A percentile compares a stretch with the other conserved stretches of the same genome.
These are phyloP conservation scores for Nothobranchius kuhntae DNA, from an alignment of 2,113 vertebrate genomes.

Conservation along the genomic window DNA sequence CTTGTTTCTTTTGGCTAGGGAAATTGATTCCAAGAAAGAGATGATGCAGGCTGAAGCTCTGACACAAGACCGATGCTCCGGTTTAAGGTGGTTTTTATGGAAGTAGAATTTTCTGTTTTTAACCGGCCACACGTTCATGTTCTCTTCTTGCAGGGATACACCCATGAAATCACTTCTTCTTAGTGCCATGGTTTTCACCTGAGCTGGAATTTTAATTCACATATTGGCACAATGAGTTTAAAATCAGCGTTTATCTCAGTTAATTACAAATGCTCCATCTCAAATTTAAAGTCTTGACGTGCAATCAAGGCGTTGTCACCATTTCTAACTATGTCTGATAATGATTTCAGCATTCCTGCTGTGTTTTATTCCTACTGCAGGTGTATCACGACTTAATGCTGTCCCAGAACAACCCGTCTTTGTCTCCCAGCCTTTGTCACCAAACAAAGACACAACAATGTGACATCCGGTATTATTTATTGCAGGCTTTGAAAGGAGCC, in stretches of 20 bases:
- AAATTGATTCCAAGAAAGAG: conserved; percentile 73
- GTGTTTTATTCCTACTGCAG: conserved; percentile 30
- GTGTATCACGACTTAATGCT: conserved; percentile 48
- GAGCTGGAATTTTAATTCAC: no score
- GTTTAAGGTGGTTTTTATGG: conserved; percentile 41
- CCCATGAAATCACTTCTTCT: conserved; percentile 56
- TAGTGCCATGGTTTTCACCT: no score
- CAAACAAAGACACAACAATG: conserved; percentile 63
- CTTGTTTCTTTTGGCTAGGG: conserved; percentile 73
- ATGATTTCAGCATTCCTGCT: conserved; percentile 3
- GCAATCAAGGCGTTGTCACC: no score
- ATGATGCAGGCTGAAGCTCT: conserved; percentile 64
- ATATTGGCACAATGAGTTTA: no score
- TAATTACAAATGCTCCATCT: no score
- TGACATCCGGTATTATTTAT: conserved; percentile 73
- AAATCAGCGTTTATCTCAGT: no score
- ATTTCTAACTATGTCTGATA: no score
- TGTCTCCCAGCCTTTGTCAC: conserved; percentile 64
- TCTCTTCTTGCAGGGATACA: conserved; percentile 35
- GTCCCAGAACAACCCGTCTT: conserved; percentile 57
- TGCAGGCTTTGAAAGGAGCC: conserved; percentile 71
- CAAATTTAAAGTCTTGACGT: no score
- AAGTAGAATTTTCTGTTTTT: conserved; percentile 46
- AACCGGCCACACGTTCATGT: conserved; percentile 36
- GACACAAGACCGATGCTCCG: conserved; percentile 50